These are phyloP conservation scores for Coecobrya sp. DNA, from an alignment of 2,888 invertebrate species.

Conservation along the genomic window DNA sequence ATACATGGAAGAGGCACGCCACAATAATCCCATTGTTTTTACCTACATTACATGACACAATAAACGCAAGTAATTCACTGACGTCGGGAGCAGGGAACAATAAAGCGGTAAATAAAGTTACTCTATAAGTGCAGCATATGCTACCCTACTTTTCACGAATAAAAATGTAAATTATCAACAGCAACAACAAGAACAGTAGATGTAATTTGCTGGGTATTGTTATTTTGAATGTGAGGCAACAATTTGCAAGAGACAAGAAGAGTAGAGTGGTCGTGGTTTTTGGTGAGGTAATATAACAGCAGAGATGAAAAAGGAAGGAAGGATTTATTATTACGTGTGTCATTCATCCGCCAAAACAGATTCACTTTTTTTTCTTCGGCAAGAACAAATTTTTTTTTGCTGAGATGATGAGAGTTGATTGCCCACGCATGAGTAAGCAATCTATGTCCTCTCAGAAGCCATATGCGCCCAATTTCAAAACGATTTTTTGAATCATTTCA, in stretches of 20 bases:
- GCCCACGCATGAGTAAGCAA: slow-evolving; percentile 29
- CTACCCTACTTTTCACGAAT: slow-evolving; percentile 42
- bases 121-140: not conserved
- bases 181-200: no score
- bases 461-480: not conserved
- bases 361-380: slow-evolving; percentile 8
- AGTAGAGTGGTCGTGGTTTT: not conserved
- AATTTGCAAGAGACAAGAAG: no score
- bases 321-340: not conserved
- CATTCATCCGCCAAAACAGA: slow-evolving; percentile 36
- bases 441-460: not conserved
- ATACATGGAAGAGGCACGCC: not conserved
- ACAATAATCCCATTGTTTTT: slow-evolving; percentile 18
- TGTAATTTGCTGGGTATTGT: slow-evolving; percentile 21
- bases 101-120: slow-evolving; percentile 28
- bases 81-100: slow-evolving; percentile 1
- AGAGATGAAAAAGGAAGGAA: slow-evolving; percentile 21
- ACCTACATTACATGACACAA: slow-evolving; percentile 5
- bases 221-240: not conserved
- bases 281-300: not conserved
- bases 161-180: slow-evolving; percentile 21
- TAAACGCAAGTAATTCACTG: not conserved
- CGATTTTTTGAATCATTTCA: not conserved
- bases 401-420: not conserved
- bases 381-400: not conserved